Conservation (phyloP, 2,888 invertebrate species). For the Oasisia sp. region DNA sequence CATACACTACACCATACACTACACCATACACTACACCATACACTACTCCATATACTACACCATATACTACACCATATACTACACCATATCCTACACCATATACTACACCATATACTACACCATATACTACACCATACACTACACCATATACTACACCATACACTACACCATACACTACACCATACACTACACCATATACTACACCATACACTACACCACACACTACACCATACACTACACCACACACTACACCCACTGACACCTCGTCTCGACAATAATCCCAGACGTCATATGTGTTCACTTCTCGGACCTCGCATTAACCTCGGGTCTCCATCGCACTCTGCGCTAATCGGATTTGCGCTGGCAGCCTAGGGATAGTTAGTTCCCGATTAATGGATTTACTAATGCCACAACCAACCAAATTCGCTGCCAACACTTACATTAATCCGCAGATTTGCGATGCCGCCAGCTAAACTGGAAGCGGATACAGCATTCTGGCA, state of each 20-base stretch:
- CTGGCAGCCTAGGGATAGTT: background rate
- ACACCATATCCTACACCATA: background rate
- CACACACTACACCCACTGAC: background rate
- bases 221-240: background rate
- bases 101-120: background rate
- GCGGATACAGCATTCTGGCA: background rate
- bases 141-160: background rate
- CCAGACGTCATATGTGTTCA: background rate
- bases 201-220: no score
- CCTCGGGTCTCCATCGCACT: background rate
- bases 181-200: background rate
- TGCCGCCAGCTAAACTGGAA: background rate
- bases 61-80: background rate
- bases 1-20: background rate
- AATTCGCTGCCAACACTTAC: conserved; percentile 3
- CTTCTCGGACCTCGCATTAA: background rate
- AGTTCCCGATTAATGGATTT: conserved; percentile 4
- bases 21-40: background rate
- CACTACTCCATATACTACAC: background rate
- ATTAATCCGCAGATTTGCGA: background rate
- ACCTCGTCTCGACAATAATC: background rate
- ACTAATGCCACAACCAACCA: background rate
- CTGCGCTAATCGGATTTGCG: conserved; percentile 14
- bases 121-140: background rate
- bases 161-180: background rate